phyloP scores from a whole-genome alignment of 2,113 vertebrate species.

The Chiloscyllium plagiosum region DNA sequence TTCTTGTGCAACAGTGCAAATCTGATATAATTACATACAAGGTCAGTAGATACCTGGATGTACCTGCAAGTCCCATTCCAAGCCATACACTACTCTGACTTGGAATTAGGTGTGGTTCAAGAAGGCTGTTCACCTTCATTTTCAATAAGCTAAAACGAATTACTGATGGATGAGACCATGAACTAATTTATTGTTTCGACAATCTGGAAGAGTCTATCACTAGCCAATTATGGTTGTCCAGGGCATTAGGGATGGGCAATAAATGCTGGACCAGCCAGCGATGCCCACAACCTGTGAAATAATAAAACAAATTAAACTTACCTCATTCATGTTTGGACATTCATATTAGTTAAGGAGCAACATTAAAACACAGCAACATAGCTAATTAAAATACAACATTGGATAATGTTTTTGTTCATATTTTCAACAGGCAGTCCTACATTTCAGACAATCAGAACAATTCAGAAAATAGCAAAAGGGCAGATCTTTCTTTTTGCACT shows the following conservation, averaged over 20 bases:
- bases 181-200: neutral
- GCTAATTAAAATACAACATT: neutral
- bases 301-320: too few species aligned
- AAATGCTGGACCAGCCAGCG: too few species aligned
- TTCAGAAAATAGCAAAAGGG: slow-evolving; percentile 1
- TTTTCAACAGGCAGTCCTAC: neutral
- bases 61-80: too few species aligned
- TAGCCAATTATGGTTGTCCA: too few species aligned
- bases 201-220: neutral
- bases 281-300: too few species aligned
- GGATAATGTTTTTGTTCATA: neutral
- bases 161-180: neutral
- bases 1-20: neutral
- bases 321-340: neutral
- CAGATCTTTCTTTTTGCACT: neutral
- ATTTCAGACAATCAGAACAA: neutral
- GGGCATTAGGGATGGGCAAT: too few species aligned
- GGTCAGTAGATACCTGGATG: too few species aligned
- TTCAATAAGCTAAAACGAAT: neutral
- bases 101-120: too few species aligned
- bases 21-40: neutral
- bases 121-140: too few species aligned
- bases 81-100: too few species aligned
- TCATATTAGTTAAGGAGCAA: neutral
- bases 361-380: neutral